These are phyloP conservation scores for Sinocyclocheilus anshuiensis DNA, from an alignment of 2,113 vertebrate species.

Conservation along the genomic window DNA sequence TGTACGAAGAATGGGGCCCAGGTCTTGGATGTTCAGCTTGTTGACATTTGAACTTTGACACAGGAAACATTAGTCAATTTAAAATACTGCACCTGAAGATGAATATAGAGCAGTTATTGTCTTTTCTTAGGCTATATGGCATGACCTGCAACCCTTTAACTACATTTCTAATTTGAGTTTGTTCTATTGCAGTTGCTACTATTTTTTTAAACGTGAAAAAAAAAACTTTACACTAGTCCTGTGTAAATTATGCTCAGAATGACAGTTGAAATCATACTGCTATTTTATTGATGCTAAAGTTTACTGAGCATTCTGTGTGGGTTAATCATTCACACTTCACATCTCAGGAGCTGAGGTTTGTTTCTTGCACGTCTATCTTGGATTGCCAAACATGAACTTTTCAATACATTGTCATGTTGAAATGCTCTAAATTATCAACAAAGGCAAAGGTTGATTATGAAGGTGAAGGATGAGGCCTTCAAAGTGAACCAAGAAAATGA, in stretches of 20 bases:
- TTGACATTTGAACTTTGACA: neutral
- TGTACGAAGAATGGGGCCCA: neutral
- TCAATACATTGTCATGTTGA: conserved; percentile 49
- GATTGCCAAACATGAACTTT: conserved; percentile 66
- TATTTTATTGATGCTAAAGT: conserved; percentile 25
- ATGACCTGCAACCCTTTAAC: neutral
- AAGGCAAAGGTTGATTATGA: conserved; percentile 70
- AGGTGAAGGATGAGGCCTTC: conserved; percentile 56
- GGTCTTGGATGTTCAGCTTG: neutral
- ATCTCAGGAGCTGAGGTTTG: conserved; percentile 20
- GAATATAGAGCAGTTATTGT: neutral
- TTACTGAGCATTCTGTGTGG: neutral
- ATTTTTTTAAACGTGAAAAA: neutral
- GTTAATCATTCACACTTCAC: conserved; percentile 48
- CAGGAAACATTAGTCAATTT: neutral
- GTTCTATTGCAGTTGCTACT: neutral
- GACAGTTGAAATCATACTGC: conserved; percentile 28
- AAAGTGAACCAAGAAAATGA: neutral
- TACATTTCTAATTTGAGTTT: neutral
- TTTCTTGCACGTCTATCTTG: conserved; percentile 18
- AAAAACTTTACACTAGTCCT: no score
- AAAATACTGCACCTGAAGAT: neutral
- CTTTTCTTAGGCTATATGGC: neutral
- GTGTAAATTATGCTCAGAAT: neutral
- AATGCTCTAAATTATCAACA: conserved; percentile 62